Conservation (phyloP, 2,888 invertebrate genomes). For the Altica lythri region DNA sequence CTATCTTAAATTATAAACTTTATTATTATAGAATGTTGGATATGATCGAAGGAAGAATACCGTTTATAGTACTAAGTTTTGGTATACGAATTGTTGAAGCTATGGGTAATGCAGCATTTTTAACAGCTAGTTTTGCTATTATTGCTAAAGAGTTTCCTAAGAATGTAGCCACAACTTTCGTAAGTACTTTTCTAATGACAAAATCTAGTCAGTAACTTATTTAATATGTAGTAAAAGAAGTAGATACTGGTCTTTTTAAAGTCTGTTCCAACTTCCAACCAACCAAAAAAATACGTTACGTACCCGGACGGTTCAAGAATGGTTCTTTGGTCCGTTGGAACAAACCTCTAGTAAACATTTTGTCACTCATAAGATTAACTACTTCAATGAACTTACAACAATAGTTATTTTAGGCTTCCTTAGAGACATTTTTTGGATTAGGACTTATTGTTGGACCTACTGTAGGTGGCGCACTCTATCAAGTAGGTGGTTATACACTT, state of each 20-base stretch:
- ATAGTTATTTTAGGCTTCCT: conserved; percentile 65
- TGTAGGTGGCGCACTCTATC: conserved; percentile 83
- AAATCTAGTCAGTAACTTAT: neutral
- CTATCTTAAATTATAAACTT: neutral
- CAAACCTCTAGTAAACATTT: no score
- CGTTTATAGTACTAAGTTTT: conserved; percentile 80
- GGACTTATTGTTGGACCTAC: conserved; percentile 90
- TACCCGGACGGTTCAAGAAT: no score
- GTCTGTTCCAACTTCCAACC: no score
- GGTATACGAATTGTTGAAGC: conserved; percentile 81
- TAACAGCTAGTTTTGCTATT: conserved; percentile 85
- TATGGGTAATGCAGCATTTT: conserved; percentile 83
- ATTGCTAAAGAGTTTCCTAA: conserved; percentile 87
- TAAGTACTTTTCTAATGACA: conserved; percentile 58
- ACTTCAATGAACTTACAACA: conserved; percentile 5
- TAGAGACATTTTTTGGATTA: conserved; percentile 87
- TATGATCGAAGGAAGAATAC: conserved; percentile 69
- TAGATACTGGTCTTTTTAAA: no score
- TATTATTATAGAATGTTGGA: conserved; percentile 67
- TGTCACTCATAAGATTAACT: neutral
- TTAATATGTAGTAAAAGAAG: neutral
- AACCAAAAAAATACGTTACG: no score
- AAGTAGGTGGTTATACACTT: conserved; percentile 75
- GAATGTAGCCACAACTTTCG: conserved; percentile 83
- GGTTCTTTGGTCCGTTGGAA: no score